Evolutionary conservation across 2,113 vertebrate genomes (phyloP).

Genomic region (Phasianus colchicus): DNA sequence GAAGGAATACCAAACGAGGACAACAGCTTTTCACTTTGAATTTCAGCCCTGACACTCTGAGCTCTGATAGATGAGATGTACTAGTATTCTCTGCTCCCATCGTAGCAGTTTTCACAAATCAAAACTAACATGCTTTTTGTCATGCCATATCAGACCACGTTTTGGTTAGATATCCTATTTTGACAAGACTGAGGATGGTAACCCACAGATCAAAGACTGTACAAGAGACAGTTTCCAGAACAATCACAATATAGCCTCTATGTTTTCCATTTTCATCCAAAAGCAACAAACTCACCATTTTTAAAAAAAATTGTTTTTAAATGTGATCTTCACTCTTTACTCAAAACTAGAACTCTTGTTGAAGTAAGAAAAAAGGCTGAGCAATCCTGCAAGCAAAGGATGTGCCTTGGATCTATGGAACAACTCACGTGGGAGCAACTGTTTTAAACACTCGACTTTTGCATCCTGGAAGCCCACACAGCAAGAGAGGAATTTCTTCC

Average conservation of each 20-base stretch:
- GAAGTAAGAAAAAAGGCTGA: not conserved
- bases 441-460: not conserved
- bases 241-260: not conserved
- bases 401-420: not conserved
- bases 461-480: not conserved
- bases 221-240: not conserved
- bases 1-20: not conserved
- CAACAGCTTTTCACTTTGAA: not conserved
- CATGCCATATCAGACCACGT: not conserved
- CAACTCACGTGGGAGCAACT: not conserved
- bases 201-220: not conserved
- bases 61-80: not conserved
- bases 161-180: not conserved
- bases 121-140: not conserved
- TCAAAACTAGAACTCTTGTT: not conserved
- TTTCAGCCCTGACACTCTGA: not conserved
- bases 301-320: too few species aligned
- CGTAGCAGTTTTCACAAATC: not conserved
- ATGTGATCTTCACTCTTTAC: not conserved
- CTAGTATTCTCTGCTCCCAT: not conserved
- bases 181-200: not conserved
- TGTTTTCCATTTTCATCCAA: not conserved
- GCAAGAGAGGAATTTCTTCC: not conserved
- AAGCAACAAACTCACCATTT: not conserved
- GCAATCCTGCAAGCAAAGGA: constrained; percentile 1